Conservation (phyloP, 2,888 invertebrate species). For the Monopis laevigella region DNA sequence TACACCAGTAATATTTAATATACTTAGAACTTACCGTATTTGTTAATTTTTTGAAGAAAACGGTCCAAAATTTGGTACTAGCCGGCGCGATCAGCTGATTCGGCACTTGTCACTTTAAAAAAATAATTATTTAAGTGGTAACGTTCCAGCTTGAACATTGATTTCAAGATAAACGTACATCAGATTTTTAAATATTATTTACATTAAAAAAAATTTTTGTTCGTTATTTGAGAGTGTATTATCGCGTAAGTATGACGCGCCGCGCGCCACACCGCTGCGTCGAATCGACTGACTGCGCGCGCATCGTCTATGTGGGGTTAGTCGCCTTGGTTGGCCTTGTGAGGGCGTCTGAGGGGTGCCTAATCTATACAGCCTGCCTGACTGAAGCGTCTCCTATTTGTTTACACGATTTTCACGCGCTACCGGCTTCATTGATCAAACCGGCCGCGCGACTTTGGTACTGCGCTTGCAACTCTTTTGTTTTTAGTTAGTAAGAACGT, state of each 20-base stretch:
- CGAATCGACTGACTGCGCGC: constrained; percentile 47
- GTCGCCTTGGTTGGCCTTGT: constrained; percentile 4
- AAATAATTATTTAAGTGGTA: no score
- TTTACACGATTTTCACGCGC: no score
- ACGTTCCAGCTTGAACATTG: constrained; percentile 24
- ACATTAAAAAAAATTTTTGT: constrained; percentile 15
- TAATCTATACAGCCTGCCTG: no score
- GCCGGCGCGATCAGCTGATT: constrained; percentile 26
- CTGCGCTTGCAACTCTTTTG: no score
- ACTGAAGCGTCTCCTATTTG: no score
- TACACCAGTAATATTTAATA: constrained; percentile 15
- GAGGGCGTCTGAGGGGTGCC: constrained; percentile 2
- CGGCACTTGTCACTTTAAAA: no score
- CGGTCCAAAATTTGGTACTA: constrained; percentile 22
- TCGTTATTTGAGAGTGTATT: constrained; percentile 23
- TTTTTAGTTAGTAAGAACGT: no score
- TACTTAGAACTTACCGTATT: constrained; percentile 40
- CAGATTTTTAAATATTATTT: not conserved
- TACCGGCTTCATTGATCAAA: no score
- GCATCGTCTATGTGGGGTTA: constrained; percentile 20
- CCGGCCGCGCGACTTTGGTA: no score
- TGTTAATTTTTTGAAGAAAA: not conserved
- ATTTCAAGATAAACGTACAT: constrained; percentile 25
- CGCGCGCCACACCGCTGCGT: constrained; percentile 40
- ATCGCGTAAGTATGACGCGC: constrained; percentile 18